Conservation (phyloP, 2,888 invertebrate species). For the Parthenolecanium corni region DNA sequence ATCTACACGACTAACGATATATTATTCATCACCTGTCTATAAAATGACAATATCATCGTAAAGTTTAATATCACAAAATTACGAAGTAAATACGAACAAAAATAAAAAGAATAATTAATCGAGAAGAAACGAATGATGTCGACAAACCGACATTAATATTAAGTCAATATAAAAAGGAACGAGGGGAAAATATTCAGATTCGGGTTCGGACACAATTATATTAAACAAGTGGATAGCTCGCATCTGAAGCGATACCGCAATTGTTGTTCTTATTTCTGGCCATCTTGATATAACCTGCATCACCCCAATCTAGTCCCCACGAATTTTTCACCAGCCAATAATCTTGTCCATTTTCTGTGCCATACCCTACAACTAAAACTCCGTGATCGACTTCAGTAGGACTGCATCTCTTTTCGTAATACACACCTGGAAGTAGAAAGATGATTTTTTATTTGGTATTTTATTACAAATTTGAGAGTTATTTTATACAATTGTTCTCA, state of each 20-base stretch:
- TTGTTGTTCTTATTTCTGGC: constrained; percentile 69
- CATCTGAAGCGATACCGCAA: constrained; percentile 72
- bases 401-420: constrained; percentile 65
- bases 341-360: constrained; percentile 49
- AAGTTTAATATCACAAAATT: no score
- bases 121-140: neutral
- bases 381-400: constrained; percentile 66
- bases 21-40: no score
- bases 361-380: constrained; percentile 72
- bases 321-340: constrained; percentile 85
- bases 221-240: constrained; percentile 77
- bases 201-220: neutral
- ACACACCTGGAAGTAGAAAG: constrained; percentile 46
- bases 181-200: neutral
- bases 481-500: no score
- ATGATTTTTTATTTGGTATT: constrained; percentile 33
- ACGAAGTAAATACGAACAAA: neutral
- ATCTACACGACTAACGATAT: no score
- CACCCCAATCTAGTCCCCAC: constrained; percentile 70
- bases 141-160: neutral
- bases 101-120: neutral
- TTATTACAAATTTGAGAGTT: no score
- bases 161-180: neutral
- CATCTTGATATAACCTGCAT: constrained; percentile 77
- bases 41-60: no score